These are phyloP conservation scores for Drosophila percnosoma DNA, from an alignment of 2,888 invertebrate species.

Conservation along the genomic window DNA sequence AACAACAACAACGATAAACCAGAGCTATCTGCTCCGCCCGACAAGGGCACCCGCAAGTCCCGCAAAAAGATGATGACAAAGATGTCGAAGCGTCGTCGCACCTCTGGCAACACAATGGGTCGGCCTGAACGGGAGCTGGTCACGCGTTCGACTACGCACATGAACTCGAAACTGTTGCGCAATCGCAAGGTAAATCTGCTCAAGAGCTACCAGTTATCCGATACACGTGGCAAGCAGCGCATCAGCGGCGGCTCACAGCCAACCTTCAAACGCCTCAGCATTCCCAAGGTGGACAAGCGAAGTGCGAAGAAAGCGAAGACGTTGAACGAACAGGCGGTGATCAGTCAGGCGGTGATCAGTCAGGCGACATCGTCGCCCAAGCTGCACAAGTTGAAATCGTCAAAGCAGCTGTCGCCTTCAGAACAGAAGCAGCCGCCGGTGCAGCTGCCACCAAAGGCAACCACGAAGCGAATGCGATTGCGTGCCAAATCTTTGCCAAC, in stretches of 20 bases:
- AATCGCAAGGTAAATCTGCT: conserved; percentile 75
- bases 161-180: conserved; percentile 75
- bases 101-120: conserved; percentile 7
- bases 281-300: conserved; percentile 15
- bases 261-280: conserved; percentile 13
- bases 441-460: neutral
- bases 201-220: conserved; percentile 62
- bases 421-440: neutral
- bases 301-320: conserved; percentile 19
- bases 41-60: conserved; percentile 20
- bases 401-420: conserved; percentile 20
- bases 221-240: conserved; percentile 54
- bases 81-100: conserved; percentile 46
- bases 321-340: neutral
- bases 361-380: neutral
- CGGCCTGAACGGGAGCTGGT: conserved; percentile 55
- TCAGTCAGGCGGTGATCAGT: neutral
- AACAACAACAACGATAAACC: conserved; percentile 12
- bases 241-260: conserved; percentile 46
- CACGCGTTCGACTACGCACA: conserved; percentile 67
- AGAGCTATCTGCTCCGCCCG: neutral
- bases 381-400: neutral
- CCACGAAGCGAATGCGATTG: conserved; percentile 11
- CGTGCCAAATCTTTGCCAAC: conserved; percentile 55
- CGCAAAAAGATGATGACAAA: conserved; percentile 22